These are phyloP conservation scores for Chaenodraco wilsoni DNA, from an alignment of 2,797 vertebrate genomes.

Conservation along the genomic window DNA sequence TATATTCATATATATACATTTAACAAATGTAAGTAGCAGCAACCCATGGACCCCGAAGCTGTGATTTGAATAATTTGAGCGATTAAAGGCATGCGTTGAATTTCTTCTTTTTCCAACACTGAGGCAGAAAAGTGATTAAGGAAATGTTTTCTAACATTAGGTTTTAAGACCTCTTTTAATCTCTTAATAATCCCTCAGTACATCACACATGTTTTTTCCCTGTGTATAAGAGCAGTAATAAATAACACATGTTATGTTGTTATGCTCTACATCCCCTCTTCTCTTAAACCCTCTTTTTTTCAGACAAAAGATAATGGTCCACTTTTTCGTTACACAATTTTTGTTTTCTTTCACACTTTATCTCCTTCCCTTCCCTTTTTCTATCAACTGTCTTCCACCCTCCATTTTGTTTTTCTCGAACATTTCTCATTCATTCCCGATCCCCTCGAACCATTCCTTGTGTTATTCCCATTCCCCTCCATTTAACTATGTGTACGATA, in stretches of 20 bases:
- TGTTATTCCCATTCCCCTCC: constrained; percentile 13
- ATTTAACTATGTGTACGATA: constrained; percentile 45
- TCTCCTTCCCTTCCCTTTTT: constrained; percentile 4
- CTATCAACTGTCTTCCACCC: not conserved
- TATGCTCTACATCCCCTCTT: not conserved
- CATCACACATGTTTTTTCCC: constrained; percentile 4
- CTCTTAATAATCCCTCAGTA: constrained; percentile 29
- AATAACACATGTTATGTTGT: not conserved
- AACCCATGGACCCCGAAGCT: constrained; percentile 5
- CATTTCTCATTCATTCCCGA: not conserved
- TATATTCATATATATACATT: constrained; percentile 31
- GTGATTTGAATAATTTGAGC: constrained; percentile 32
- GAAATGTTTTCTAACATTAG: constrained; percentile 35
- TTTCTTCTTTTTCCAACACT: constrained; percentile 25
- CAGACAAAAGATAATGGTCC: not conserved
- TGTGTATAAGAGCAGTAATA: constrained; percentile 5
- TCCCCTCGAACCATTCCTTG: not conserved
- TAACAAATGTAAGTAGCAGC: not conserved
- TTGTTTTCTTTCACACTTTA: not conserved
- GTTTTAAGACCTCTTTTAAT: constrained; percentile 40
- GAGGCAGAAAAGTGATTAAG: constrained; percentile 23
- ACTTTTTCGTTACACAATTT: not conserved
- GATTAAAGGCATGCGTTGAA: constrained; percentile 29
- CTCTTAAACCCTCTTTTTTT: not conserved
- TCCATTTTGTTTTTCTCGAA: constrained; percentile 17